Base-by-base conservation (phyloP, 2,113 vertebrate genomes). In the Ochotona curzoniae region DNA sequence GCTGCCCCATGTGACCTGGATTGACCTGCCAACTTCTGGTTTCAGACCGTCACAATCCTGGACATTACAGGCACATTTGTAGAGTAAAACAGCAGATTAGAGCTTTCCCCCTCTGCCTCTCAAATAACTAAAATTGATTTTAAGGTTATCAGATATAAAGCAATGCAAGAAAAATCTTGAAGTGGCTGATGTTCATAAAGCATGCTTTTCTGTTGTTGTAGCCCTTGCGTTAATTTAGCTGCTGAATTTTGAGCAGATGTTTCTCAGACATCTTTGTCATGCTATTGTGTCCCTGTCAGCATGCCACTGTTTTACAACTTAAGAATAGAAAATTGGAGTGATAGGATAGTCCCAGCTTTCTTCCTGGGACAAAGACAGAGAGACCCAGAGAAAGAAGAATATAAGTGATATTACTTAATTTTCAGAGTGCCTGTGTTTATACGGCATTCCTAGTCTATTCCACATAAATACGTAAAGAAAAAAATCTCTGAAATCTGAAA, bases 231-330 rank as follows among this genome's bases (percentile, higher is more conserved):
- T 80, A 57, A 89, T 49, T 92, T 49, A 69, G 69, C 61, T 86
- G 83, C 76, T 88, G 38, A 78, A 66, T 91, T 87, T 90, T 90
- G 67, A 84, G 51, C 32, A 83, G 89, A n/a, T 89, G 35, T 47
- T 79, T 88, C 74, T 74, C 87, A 75, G 61, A 83, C 7, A 26
- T 87, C 32, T 71, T 87, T 61, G 38, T 80, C 20, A 75, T 15
- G 17, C 21, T 1, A 5, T 63, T 89, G 67, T 80, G 47, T 47
- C 80, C 70, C 80, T 83, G 54, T 71, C 32, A 25, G 71, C 47
- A 21, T 25, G 32, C 20, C 38, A 23, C 21, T 61, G 8, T 87
- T 63, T 51, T 81, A 92, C 89, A 71, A 51, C 25, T 21, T 67
- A 23, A 7, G 9, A 87, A 11, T 8, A 57, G 32, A 67, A 7